Evolutionary conservation across 2,888 invertebrate genomes (phyloP).

Genomic region (Limnephilus marmoratus): DNA sequence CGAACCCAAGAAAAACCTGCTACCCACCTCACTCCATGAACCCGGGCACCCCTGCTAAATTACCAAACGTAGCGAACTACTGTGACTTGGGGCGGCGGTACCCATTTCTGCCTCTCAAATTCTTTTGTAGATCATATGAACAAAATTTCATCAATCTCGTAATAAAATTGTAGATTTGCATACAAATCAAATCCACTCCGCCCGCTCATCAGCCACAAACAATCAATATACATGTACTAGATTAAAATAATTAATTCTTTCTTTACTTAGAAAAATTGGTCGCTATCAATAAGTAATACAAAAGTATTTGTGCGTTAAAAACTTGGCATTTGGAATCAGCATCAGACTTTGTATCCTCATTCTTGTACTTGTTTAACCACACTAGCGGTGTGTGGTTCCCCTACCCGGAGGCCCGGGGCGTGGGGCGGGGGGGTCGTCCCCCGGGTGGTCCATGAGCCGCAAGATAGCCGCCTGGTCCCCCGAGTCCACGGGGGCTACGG

Average conservation of each 20-base stretch:
- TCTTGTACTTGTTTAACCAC: not conserved
- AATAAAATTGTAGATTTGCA: too few relatives aligned
- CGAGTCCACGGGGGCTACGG: slow-evolving; percentile 86
- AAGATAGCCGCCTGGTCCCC: slow-evolving; percentile 80
- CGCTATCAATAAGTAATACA: not conserved
- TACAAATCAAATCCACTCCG: too few relatives aligned
- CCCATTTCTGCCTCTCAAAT: too few relatives aligned
- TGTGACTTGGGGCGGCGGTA: too few relatives aligned
- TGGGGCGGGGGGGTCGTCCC: slow-evolving; percentile 21
- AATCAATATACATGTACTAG: not conserved
- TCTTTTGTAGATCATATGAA: too few relatives aligned
- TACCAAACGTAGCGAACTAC: too few relatives aligned
- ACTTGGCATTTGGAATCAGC: not conserved
- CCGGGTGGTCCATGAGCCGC: slow-evolving; percentile 76
- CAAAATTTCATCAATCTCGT: too few relatives aligned
- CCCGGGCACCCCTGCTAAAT: too few relatives aligned
- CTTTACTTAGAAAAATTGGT: not conserved
- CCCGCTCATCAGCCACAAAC: too few relatives aligned
- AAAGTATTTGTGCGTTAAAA: not conserved
- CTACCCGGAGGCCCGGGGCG: not conserved
- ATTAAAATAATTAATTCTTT: not conserved
- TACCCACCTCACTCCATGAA: too few relatives aligned
- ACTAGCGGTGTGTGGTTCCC: not conserved
- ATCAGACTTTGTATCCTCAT: not conserved
- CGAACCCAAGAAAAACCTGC: too few relatives aligned